These are phyloP conservation scores for Eledona agricola DNA, from an alignment of 2,888 invertebrate genomes.

Conservation along the genomic window DNA sequence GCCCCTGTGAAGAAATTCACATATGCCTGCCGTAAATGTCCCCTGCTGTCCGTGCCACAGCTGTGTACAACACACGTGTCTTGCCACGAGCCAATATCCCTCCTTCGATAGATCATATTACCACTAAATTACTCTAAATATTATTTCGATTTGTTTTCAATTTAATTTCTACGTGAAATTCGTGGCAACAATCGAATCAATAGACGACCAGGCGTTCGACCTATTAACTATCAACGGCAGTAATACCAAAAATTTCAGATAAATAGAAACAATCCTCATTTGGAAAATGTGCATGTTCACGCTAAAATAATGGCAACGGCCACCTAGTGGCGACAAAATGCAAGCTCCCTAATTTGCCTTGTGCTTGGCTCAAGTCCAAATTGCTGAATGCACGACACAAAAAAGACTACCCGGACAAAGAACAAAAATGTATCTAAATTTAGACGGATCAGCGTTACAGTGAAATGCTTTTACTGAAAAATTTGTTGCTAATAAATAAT, in stretches of 20 bases:
- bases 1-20: slow-evolving; percentile 52
- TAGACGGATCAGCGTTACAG: slow-evolving; percentile 22
- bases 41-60: slow-evolving; percentile 59
- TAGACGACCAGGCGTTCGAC: no score
- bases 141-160: slow-evolving; percentile 6
- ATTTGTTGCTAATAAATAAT: not conserved
- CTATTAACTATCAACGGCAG: no score
- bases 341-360: slow-evolving; percentile 11
- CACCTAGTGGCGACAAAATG: slow-evolving; percentile 7
- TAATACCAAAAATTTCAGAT: no score
- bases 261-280: no score
- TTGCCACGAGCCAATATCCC: slow-evolving; percentile 50
- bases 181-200: no score
- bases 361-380: slow-evolving; percentile 31
- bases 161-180: no score
- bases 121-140: slow-evolving; percentile 31
- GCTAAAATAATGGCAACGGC: no score
- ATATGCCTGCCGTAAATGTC: slow-evolving; percentile 58
- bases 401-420: slow-evolving; percentile 16
- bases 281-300: no score
- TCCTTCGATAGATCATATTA: slow-evolving; percentile 34
- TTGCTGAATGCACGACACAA: slow-evolving; percentile 4
- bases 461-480: slow-evolving; percentile 24
- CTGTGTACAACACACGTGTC: slow-evolving; percentile 59
- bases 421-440: slow-evolving; percentile 30